phyloP scores from a whole-genome alignment of 1,140 invertebrate genomes.

The Diorhabda carinulata region DNA sequence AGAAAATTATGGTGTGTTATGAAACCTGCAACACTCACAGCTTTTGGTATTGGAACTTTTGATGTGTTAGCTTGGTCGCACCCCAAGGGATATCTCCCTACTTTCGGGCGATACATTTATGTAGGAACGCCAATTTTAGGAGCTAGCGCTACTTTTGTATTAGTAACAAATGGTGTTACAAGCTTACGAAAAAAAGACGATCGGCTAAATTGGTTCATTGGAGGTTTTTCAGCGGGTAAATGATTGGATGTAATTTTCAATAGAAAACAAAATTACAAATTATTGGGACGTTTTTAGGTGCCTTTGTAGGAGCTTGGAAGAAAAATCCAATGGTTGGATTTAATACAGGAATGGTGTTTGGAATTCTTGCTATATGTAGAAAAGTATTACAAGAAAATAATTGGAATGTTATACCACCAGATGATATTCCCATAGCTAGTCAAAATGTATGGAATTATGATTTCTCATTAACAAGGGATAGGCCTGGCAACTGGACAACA shows the following conservation, averaged over 20 bases:
- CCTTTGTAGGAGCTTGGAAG: conserved; percentile 56
- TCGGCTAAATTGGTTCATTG: conserved; percentile 56
- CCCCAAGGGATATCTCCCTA: conserved; percentile 52
- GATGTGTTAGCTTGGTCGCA: conserved; percentile 59
- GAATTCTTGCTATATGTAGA: conserved; percentile 53
- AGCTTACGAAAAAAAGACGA: conserved; percentile 65
- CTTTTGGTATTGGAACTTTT: conserved; percentile 50
- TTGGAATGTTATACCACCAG: conserved; percentile 51
- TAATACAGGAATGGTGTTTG: conserved; percentile 41
- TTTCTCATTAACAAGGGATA: conserved; percentile 45
- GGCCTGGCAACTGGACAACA: conserved; percentile 38
- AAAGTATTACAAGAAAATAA: conserved; percentile 54
- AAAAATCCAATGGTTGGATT: conserved; percentile 44
- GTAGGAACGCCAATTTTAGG: conserved; percentile 58
- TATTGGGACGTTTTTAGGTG: background rate
- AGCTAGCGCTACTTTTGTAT: conserved; percentile 61
- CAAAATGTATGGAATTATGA: conserved; percentile 42
- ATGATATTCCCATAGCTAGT: conserved; percentile 16
- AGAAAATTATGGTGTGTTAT: conserved; percentile 59
- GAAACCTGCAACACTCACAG: conserved; percentile 54
- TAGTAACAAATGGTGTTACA: conserved; percentile 55
- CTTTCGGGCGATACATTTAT: conserved; percentile 52
- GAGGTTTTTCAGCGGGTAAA: conserved; percentile 55
- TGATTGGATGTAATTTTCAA: conserved; percentile 36
- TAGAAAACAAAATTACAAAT: background rate